Base-by-base conservation (phyloP, 2,113 vertebrate species). In the Coregonus clupeaformis region DNA sequence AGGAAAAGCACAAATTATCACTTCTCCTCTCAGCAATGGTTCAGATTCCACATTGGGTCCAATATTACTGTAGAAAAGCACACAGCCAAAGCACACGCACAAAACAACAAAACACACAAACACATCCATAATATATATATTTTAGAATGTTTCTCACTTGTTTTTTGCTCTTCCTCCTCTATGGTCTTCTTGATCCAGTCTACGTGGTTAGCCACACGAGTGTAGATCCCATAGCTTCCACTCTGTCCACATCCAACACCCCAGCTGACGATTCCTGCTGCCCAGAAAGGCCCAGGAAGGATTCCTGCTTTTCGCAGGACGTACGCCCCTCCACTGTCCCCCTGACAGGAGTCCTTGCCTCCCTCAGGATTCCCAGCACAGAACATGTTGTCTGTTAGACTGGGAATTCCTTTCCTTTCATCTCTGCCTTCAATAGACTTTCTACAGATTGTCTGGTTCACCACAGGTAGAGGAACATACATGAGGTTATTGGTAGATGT, bases 211-310 rank as follows among this genome's bases (percentile, higher is more conserved):
- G 3, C 3, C 0, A 91, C 88, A 76, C 1, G 86, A 32, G 89
- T 90, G 16, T 88, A 91, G 11, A 89, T 76, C 13, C 88, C 85
- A 69, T 73, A 67, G 25, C 0, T 55, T 2, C 80, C 81, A 13
- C 2, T 0, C 9, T 1, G 0, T 13, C 84, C 89, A 66, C 91
- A 92, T 1, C 24, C 42, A 7, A 79, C 0, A 0, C 89, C 90
- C 91, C 90, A 92, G 79, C 88, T 91, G 45, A 88, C 80, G 30
- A 92, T 88, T 4, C 91, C 91, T 36, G 85, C 86, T 18, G 81
- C 89, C 86, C 87, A 90, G 1, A 80, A 83, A n/a, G n/a, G n/a
- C n/a, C n/a, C n/a, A n/a, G n/a, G n/a, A n/a, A n/a, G n/a, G n/a
- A n/a, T n/a, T n/a, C n/a, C n/a, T n/a, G n/a, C n/a, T n/a, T n/a